Conservation (phyloP, 2,113 vertebrate genomes). For the Anarhynchus alexandrinus region DNA sequence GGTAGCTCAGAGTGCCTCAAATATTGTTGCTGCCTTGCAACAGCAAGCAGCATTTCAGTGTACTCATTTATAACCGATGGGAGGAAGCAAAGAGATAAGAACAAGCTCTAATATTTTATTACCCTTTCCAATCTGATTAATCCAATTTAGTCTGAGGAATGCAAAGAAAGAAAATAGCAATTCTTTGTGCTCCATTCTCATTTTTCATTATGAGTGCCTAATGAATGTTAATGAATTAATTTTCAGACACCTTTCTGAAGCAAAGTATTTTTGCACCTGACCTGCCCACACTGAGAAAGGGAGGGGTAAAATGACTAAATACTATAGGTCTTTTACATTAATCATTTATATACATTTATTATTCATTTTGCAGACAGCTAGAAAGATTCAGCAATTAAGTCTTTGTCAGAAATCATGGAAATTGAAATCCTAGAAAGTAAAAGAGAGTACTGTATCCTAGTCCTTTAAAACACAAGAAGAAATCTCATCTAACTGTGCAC, state of each 20-base stretch:
- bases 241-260: background rate
- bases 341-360: background rate
- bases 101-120: conserved; percentile 30
- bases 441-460: background rate
- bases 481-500: background rate
- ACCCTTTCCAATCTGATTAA: conserved; percentile 6
- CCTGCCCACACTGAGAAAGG: background rate
- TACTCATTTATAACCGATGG: background rate
- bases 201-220: background rate
- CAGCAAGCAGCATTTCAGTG: background rate
- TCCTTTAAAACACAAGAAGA: background rate
- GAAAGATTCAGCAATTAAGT: background rate
- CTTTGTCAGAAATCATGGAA: background rate
- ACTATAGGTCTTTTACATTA: background rate
- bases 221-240: conserved; percentile 29
- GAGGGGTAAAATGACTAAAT: background rate
- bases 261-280: background rate
- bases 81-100: background rate
- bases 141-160: conserved; percentile 22
- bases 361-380: background rate
- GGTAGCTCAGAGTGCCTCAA: background rate
- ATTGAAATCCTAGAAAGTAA: background rate
- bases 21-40: background rate
- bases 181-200: background rate
- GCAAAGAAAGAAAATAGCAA: background rate